Percentiles rank a stretch among this genome's conserved stretches.
Conservation (phyloP, 2,797 vertebrate species). For the Chrosomus eos region DNA sequence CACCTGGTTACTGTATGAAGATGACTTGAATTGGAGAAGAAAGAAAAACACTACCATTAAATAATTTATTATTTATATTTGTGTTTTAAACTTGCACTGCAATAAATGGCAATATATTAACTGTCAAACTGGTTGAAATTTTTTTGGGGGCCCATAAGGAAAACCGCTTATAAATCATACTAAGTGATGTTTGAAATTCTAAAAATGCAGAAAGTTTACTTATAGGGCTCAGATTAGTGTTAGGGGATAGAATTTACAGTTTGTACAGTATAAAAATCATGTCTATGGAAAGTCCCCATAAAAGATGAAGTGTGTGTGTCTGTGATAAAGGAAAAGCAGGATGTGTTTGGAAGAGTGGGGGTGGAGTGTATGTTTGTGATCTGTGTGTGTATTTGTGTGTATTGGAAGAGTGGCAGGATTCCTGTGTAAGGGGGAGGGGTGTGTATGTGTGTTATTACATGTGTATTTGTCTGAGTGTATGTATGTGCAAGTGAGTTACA, state of each 20-base stretch:
- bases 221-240: too few species aligned
- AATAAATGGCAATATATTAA: constrained; percentile 64
- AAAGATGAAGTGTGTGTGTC: neutral
- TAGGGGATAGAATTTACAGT: too few species aligned
- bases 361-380: constrained; percentile 53
- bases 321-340: constrained; percentile 57
- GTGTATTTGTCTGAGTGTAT: constrained; percentile 18
- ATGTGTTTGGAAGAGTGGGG: constrained; percentile 61
- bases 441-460: constrained; percentile 46
- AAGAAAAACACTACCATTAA: constrained; percentile 37
- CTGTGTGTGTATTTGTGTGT: constrained; percentile 53
- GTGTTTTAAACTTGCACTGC: constrained; percentile 50
- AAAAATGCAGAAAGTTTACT: too few species aligned
- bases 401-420: constrained; percentile 65
- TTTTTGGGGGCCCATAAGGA: too few species aligned
- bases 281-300: too few species aligned
- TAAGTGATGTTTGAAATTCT: too few species aligned
- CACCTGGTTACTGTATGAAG: constrained; percentile 11
- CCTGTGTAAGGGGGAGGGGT: constrained; percentile 20
- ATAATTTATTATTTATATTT: constrained; percentile 60
- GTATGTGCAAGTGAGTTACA: constrained; percentile 45
- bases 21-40: constrained; percentile 9
- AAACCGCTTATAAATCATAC: too few species aligned
- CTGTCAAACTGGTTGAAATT: constrained; percentile 47
- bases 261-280: too few species aligned